Conservation (phyloP, 2,888 invertebrate species). For the Nomada fucata region DNA sequence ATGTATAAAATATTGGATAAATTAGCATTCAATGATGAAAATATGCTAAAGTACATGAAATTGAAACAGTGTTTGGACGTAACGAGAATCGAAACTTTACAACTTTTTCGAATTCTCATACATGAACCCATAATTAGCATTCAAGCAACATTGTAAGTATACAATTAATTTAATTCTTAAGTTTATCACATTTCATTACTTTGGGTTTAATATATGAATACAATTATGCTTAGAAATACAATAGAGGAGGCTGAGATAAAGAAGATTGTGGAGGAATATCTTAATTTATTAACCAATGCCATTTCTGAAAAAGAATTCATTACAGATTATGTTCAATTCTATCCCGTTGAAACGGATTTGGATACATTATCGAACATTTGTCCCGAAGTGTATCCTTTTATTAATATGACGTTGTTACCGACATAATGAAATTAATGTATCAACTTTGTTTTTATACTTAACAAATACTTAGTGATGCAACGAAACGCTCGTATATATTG, state of each 20-base stretch:
- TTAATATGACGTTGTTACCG: neutral
- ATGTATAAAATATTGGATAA: constrained; percentile 88
- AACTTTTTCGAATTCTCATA: constrained; percentile 83
- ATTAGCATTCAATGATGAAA: constrained; percentile 82
- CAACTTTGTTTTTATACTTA: constrained; percentile 58
- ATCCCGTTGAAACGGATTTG: constrained; percentile 89
- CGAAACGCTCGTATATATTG: constrained; percentile 83
- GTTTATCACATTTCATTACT: constrained; percentile 2
- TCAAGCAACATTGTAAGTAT: constrained; percentile 78
- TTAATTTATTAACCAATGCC: constrained; percentile 85
- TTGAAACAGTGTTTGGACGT: constrained; percentile 85
- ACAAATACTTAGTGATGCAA: constrained; percentile 84
- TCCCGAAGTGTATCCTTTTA: constrained; percentile 89
- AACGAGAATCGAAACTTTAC: constrained; percentile 85
- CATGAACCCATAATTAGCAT: constrained; percentile 81
- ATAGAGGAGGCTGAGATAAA: constrained; percentile 75
- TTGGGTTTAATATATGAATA: constrained; percentile 12
- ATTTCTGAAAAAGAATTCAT: constrained; percentile 87
- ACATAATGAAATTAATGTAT: constrained; percentile 4
- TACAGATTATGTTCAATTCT: constrained; percentile 88
- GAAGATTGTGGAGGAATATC: constrained; percentile 81
- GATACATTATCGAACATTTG: constrained; percentile 87
- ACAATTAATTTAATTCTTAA: constrained; percentile 24
- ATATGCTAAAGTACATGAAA: constrained; percentile 81
- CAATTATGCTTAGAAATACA: constrained; percentile 62